phyloP scores from a whole-genome alignment of 2,797 vertebrate species.

The Falco biarmicus region DNA sequence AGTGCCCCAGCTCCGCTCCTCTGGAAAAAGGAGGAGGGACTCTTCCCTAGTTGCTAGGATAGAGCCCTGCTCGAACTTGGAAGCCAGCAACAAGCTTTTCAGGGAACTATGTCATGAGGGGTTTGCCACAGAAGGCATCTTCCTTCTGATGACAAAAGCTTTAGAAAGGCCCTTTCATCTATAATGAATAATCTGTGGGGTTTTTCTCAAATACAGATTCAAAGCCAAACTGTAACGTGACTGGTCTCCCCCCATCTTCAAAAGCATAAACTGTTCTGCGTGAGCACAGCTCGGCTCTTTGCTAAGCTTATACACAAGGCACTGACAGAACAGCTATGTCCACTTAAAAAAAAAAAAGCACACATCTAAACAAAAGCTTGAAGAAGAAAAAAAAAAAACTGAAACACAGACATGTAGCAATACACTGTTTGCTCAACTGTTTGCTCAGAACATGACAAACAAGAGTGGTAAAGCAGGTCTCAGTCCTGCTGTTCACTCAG shows the following conservation, averaged over 20 bases:
- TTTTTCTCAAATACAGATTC: neutral
- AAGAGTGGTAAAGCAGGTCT: neutral
- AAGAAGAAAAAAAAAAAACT: neutral
- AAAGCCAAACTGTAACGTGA: neutral
- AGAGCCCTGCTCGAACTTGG: neutral
- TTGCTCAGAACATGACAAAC: constrained; percentile 10
- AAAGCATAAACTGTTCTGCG: neutral
- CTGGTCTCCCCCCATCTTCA: neutral
- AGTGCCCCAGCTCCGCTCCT: neutral
- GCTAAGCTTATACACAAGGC: neutral
- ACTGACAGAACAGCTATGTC: neutral
- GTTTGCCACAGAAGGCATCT: neutral
- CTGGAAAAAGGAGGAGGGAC: constrained; percentile 6
- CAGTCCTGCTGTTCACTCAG: neutral
- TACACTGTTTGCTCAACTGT: neutral
- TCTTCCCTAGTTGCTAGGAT: constrained; percentile 32
- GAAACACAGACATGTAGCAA: neutral
- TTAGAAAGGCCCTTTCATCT: neutral
- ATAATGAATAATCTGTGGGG: neutral
- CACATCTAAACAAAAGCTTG: neutral
- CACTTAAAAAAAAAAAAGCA: neutral
- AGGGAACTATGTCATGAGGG: neutral
- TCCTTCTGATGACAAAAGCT: neutral
- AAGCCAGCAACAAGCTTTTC: constrained; percentile 27
- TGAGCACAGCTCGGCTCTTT: neutral